phyloP scores from a whole-genome alignment of 2,113 vertebrate species.

The Tyrannus savana region DNA sequence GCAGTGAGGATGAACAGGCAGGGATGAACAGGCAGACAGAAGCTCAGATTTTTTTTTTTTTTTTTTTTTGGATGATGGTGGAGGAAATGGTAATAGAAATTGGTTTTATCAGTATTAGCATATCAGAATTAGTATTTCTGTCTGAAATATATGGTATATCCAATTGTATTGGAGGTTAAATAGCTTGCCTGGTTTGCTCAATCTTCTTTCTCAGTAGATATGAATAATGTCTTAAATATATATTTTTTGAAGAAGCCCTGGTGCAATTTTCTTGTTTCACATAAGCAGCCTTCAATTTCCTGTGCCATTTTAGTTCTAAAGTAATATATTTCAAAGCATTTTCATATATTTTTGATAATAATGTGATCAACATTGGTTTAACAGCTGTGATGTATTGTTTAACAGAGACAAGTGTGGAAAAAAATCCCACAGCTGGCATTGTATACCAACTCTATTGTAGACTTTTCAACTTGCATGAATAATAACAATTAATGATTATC shows the following conservation, averaged over 20 bases:
- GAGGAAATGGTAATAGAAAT: background rate
- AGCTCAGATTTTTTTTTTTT: background rate
- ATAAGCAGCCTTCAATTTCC: background rate
- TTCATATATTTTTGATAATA: background rate
- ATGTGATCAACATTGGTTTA: background rate
- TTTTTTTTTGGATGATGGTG: rapidly evolving
- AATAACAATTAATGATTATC: background rate
- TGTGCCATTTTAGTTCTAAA: background rate
- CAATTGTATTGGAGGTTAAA: background rate
- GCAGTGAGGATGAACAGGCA: background rate
- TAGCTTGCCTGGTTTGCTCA: background rate
- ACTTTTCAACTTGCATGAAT: background rate
- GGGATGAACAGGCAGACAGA: background rate
- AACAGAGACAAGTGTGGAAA: background rate
- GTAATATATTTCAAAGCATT: background rate
- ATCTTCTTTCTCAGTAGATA: background rate
- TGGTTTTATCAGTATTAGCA: background rate
- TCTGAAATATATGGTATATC: background rate
- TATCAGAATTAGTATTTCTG: background rate
- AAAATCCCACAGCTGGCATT: background rate
- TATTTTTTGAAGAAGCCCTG: background rate
- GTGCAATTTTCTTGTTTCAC: background rate
- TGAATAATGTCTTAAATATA: background rate
- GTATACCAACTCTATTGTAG: background rate
- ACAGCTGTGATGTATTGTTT: background rate